phyloP scores from a whole-genome alignment of 1,140 invertebrate species.

The Platorchestia sp. region DNA sequence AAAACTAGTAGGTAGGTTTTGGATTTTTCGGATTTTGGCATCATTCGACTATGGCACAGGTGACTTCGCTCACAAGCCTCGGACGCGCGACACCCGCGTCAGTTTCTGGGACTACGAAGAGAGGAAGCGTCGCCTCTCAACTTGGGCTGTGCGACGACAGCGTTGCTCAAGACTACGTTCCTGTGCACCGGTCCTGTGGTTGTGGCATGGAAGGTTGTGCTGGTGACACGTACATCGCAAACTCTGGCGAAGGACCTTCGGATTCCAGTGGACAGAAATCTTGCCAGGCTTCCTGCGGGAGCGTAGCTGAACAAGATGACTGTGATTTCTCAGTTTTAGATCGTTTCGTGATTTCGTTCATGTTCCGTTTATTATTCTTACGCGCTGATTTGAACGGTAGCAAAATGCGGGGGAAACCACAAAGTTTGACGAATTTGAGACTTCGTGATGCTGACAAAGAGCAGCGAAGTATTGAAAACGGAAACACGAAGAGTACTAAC shows the following conservation, averaged over 20 bases:
- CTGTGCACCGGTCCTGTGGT: background rate
- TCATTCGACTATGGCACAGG: background rate
- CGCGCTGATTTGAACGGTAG: background rate
- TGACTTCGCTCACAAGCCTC: background rate
- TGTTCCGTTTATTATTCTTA: conserved; percentile 14
- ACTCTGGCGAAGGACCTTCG: background rate
- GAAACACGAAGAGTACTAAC: background rate
- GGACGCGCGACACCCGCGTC: too few species aligned
- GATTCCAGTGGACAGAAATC: background rate
- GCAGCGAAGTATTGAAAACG: background rate
- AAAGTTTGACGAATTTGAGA: background rate
- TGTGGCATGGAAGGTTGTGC: background rate
- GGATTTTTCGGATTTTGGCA: background rate
- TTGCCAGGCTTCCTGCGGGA: background rate
- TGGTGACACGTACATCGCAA: background rate
- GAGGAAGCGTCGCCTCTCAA: background rate
- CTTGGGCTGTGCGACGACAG: background rate
- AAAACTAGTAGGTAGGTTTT: background rate
- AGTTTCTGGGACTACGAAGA: background rate
- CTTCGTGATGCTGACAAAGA: background rate
- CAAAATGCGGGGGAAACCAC: background rate
- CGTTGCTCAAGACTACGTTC: background rate
- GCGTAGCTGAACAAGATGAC: background rate
- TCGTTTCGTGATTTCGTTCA: background rate
- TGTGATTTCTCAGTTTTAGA: background rate